These are phyloP conservation scores for Ophion ellenae DNA, from an alignment of 2,888 invertebrate genomes.

Conservation along the genomic window DNA sequence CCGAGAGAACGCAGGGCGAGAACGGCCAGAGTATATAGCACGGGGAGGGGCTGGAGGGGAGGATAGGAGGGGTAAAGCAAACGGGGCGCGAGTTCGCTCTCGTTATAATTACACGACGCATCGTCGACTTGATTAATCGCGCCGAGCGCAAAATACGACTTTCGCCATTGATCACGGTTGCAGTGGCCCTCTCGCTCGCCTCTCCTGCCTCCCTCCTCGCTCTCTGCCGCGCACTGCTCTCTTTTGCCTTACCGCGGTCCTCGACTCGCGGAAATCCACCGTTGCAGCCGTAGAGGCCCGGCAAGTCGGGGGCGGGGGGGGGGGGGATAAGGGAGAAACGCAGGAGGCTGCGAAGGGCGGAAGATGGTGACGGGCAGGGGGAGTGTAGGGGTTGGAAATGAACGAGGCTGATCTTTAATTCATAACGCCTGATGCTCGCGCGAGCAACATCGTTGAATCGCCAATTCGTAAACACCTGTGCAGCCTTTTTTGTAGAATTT, in stretches of 20 bases:
- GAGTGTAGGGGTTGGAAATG: neutral
- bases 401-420: constrained; percentile 76
- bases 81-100: constrained; percentile 62
- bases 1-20: constrained; percentile 23
- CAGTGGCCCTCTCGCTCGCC: constrained; percentile 64
- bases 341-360: constrained; percentile 9
- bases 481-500: constrained; percentile 53
- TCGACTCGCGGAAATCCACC: constrained; percentile 68
- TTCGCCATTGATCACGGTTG: constrained; percentile 73
- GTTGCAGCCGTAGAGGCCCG: constrained; percentile 69
- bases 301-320: constrained; percentile 28
- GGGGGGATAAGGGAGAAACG: constrained; percentile 42
- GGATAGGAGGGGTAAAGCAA: constrained; percentile 47
- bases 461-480: constrained; percentile 65
- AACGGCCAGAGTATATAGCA: constrained; percentile 41
- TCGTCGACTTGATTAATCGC: constrained; percentile 73
- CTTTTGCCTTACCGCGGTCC: constrained; percentile 56
- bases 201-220: constrained; percentile 39
- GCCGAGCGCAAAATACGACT: constrained; percentile 70
- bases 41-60: constrained; percentile 5
- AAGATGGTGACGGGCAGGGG: neutral
- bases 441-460: constrained; percentile 39
- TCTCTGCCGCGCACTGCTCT: constrained; percentile 41
- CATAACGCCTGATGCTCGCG: constrained; percentile 72
- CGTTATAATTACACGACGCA: constrained; percentile 69